A percentile compares a stretch with the other conserved stretches of the same genome.
Conservation (phyloP, 53 echinoderm and acorn worm species). For the Echinarachnius parma region DNA sequence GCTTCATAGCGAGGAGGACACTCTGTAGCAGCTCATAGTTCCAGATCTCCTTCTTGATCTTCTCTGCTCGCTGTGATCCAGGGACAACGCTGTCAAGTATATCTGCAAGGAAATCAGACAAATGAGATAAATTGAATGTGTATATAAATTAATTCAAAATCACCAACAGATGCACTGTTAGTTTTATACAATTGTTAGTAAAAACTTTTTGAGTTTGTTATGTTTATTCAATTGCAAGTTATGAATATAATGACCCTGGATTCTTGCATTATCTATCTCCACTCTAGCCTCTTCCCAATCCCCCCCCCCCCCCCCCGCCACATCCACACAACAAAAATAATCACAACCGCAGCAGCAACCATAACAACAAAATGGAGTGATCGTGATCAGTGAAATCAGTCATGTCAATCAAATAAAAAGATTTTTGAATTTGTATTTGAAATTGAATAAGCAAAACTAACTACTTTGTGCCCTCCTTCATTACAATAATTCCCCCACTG, state of each 20-base stretch:
- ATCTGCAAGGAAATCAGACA: constrained; percentile 45
- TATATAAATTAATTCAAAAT: no score
- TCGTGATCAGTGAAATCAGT: neutral
- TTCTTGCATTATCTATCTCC: neutral
- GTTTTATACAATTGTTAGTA: no score
- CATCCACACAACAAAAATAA: neutral
- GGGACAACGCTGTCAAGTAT: constrained; percentile 90
- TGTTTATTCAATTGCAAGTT: no score
- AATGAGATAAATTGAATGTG: no score
- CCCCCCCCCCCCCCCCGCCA: neutral
- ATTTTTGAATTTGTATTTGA: no score
- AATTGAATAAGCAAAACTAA: no score
- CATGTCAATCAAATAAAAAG: neutral
- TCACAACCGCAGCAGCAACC: neutral
- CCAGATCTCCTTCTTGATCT: constrained; percentile 91
- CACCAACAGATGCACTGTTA: no score
- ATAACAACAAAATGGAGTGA: neutral
- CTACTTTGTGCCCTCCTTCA: no score
- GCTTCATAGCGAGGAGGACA: constrained; percentile 88
- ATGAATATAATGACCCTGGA: no score
- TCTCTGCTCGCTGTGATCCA: constrained; percentile 82
- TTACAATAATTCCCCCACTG: no score
- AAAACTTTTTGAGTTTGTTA: no score
- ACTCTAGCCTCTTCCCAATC: neutral
- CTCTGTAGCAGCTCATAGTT: constrained; percentile 89